Conservation (phyloP, 2,113 vertebrate species). For the Xenopus borealis region DNA sequence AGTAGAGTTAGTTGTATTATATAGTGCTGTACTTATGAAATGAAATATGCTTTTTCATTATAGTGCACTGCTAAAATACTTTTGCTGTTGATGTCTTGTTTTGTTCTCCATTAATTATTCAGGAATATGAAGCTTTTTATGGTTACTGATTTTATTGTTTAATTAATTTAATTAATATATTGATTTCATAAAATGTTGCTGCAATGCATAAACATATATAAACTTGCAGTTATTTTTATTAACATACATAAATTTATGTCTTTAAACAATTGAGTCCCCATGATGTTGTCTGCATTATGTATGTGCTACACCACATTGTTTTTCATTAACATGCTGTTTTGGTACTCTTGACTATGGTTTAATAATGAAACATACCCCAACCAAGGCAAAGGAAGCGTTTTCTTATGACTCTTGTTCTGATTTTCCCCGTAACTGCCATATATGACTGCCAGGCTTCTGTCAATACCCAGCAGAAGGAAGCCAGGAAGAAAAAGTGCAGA, state of each 20-base stretch:
- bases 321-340: background rate
- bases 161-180: background rate
- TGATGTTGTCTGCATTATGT: background rate
- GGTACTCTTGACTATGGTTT: slow-evolving; percentile 11
- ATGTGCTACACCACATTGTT: background rate
- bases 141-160: background rate
- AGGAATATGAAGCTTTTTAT: background rate
- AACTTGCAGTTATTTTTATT: background rate
- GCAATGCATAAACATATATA: background rate
- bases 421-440: slow-evolving; percentile 98
- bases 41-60: too few relatives aligned
- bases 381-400: slow-evolving; percentile 97
- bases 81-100: background rate
- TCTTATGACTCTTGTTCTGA: slow-evolving; percentile 94
- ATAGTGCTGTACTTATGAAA: too few relatives aligned
- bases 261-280: background rate
- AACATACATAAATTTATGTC: background rate
- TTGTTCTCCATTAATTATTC: background rate
- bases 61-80: too few relatives aligned
- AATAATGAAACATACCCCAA: slow-evolving; percentile 81
- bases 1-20: too few relatives aligned
- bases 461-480: slow-evolving; percentile 98
- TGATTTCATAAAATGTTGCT: background rate
- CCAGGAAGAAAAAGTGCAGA: slow-evolving; percentile 98
- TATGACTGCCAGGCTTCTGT: slow-evolving; percentile 99